Evolutionary conservation across 2,888 invertebrate genomes (phyloP), one percentile per base, ranked within the genome.

Genomic region (Ceratothoa steindachneri): DNA sequence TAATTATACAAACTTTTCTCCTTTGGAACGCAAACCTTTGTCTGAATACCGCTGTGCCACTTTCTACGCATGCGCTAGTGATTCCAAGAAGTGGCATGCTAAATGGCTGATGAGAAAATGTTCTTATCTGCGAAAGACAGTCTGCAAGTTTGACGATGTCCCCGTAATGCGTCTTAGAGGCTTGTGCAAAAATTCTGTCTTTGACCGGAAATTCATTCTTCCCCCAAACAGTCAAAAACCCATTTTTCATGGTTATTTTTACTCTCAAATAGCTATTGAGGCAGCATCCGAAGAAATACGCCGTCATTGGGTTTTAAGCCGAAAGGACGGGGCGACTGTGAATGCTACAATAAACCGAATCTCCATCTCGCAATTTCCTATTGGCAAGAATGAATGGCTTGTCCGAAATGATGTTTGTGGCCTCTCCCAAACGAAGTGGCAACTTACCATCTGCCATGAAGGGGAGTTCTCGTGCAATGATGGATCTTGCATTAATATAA

Each of bases 381-480:
- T 29, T 9, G 70, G 70, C 5, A 55, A 30, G 2, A 29, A 70
- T 64, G 64, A 70, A 22, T 70, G 70, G 70, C 55, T n/a, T 27
- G 41, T 70, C 9, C 12, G 24, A 2, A 60, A 70, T 24, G 70
- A 70, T 31, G 30, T 70, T 27, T 70, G 70, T 41, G n/a, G 30
- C 15, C 60, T 55, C 2, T 22, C 30, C 1, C 22, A 7, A 1
- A 22, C 64, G 0, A 2, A n/a, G 9, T 41, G 55, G 30, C 55
- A 70, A 27, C 64, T 70, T 1, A 64, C 70, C n/a, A 52, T 64
- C 1, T 70, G 70, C 4, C 5, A 15, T 1, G 19, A 29, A 30
- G 64, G 64, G 4, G 64, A 70, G 19, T 70, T 70, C 24, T 31
- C 70, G 4, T 70, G 70, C 28, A 19, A 64, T 9, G 31, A 70